Evolutionary conservation across 2,888 invertebrate species (phyloP), one percentile per base, ranked within the genome.

Genomic region (Nudaria mundana): DNA sequence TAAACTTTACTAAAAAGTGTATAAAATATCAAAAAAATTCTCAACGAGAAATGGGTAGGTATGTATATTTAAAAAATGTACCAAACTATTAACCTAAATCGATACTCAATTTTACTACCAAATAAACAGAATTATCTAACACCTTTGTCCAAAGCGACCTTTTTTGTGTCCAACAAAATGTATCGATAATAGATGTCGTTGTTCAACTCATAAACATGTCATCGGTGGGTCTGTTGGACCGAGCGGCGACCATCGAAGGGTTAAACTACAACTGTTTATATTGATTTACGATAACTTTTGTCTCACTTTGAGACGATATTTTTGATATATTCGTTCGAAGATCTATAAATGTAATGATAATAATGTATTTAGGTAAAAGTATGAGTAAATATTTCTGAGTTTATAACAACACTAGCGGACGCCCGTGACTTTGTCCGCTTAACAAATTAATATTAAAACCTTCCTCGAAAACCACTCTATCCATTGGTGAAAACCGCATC

Each of bases 151-250:
- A 28, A 37, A 24, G 23, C 15, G 13, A 44, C 48, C 43, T 38
- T 56, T 62, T 52, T 61, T 48, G 29, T 40, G 15, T 37, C 33
- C 28, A 50, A 51, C 54, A 54, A 50, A 59, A 44, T 51, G 52
- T 30, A 40, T 46, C 48, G 48, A 50, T 63, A 56, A 60, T 52
- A 24, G 45, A 40, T 29, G 32, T 44, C 37, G 38, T 29, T 41
- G 40, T 38, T 43, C 42, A 39, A 39, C 57, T 60, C 67, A 70
- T 78, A 78, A 78, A 78, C 62, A 78, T 78, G 77, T 78, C 77
- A 74, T 70, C 77, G 67, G 44, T 20, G 58, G 55, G 30, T 37
- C 14, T 37, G 35, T 36, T 24, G 29, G 37, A 26, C 34, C 37
- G 37, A 26, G 33, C 37, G 42, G 10, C 37, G 29, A 29, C 41